Conservation (phyloP, 2,113 vertebrate genomes). For the Tichodroma muraria region DNA sequence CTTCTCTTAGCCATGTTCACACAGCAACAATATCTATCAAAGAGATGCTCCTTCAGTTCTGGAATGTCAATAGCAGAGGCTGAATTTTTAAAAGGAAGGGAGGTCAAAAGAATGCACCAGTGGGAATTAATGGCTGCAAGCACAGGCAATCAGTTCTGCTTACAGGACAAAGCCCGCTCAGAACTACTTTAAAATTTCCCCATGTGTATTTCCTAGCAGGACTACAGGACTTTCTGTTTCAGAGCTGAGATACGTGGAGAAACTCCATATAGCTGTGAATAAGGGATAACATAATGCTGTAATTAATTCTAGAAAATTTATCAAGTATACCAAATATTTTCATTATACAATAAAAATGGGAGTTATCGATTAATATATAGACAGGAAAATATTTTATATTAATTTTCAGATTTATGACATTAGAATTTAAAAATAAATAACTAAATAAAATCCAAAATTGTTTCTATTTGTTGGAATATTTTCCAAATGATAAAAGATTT, state of each 20-base stretch:
- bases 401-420: background rate
- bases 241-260: background rate
- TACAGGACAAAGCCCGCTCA: background rate
- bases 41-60: background rate
- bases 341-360: background rate
- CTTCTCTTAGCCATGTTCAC: background rate
- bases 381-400: background rate
- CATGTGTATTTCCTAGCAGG: fast-evolving
- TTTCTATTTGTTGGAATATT: background rate
- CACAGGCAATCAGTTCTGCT: background rate
- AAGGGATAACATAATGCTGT: background rate
- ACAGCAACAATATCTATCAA: background rate
- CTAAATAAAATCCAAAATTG: background rate
- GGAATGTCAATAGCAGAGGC: background rate
- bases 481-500: background rate
- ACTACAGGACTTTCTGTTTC: background rate
- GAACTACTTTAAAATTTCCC: background rate
- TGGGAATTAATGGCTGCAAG: background rate
- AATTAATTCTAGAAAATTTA: background rate
- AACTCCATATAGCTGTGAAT: background rate
- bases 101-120: fast-evolving
- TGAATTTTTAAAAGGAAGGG: background rate
- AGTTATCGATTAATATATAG: background rate
- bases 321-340: background rate
- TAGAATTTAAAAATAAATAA: background rate